A percentile compares a stretch with the other conserved stretches of the same genome.
These are phyloP conservation scores for Mythimna vitellina DNA, from an alignment of 2,888 invertebrate genomes.

Conservation along the genomic window DNA sequence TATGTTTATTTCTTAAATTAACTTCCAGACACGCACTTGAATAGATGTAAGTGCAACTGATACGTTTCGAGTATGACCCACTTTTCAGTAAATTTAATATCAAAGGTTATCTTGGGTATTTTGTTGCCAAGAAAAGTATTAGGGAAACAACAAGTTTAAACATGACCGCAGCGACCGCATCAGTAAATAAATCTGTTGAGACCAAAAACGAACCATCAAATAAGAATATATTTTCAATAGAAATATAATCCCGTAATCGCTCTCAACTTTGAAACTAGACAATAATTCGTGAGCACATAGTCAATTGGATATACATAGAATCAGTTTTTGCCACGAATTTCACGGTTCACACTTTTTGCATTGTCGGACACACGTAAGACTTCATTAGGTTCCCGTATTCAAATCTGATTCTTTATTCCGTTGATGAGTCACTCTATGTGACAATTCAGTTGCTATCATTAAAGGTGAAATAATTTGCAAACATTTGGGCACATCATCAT, in stretches of 20 bases:
- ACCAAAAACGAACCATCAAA: background rate
- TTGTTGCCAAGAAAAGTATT: constrained; percentile 23
- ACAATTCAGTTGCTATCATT: constrained; percentile 73
- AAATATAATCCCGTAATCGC: background rate
- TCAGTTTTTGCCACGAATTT: constrained; percentile 43
- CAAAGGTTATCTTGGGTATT: constrained; percentile 51
- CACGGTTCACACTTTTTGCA: constrained; percentile 48
- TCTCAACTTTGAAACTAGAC: background rate
- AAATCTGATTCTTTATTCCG: constrained; percentile 51
- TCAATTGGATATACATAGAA: constrained; percentile 33
- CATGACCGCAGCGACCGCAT: constrained; percentile 12
- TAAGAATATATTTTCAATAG: constrained; percentile 9
- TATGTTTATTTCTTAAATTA: constrained; percentile 38
- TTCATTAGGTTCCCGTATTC: constrained; percentile 48
- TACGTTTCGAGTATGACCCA: constrained; percentile 48
- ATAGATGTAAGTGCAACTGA: constrained; percentile 22
- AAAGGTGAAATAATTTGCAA: constrained; percentile 60
- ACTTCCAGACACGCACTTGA: constrained; percentile 22
- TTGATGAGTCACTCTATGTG: constrained; percentile 72
- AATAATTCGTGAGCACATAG: constrained; percentile 31
- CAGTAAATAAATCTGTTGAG: background rate
- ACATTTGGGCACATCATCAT: constrained; percentile 62
- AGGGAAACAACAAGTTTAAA: constrained; percentile 20
- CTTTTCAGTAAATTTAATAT: constrained; percentile 23
- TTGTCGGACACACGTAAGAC: constrained; percentile 44